Conservation (phyloP, 2,113 vertebrate species). For the human region GRCh38 chr2:75035501-75036000, state of each 20-base stretch:
- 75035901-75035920: too few species aligned
- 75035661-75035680: slow-evolving; percentile 19
- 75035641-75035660: background rate
- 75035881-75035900: too few species aligned
- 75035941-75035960: too few species aligned
- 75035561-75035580: background rate
- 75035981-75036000: background rate
- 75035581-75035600: background rate
- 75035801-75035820: background rate
- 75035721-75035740: background rate
- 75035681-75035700: background rate
- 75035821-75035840: background rate
- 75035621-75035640: slow-evolving; percentile 18
- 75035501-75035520: background rate
- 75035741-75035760: background rate
- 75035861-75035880: background rate
- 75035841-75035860: background rate
- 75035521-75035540: background rate
- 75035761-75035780: background rate
- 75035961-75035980: too few species aligned
- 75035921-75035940: too few species aligned
- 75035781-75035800: background rate
- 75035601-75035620: background rate
- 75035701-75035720: background rate
- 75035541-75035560: slow-evolving; percentile 12